Percentiles rank a stretch among this genome's conserved stretches.
These are phyloP conservation scores for Sparus aurata DNA, from an alignment of 2,797 vertebrate genomes.

Conservation along the genomic window DNA sequence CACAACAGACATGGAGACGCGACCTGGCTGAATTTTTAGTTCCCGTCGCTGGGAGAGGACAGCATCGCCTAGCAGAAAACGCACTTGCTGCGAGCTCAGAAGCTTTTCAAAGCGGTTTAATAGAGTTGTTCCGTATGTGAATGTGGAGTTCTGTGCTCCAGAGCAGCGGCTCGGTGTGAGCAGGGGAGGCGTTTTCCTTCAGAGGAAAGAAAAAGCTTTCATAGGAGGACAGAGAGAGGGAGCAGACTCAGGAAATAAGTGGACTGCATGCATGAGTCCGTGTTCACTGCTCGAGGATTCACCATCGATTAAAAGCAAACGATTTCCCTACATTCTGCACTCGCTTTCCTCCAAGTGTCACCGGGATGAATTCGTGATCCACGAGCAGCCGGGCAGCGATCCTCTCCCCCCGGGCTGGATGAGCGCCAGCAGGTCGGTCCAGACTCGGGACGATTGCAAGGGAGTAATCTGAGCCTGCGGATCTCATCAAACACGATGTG, in stretches of 20 bases:
- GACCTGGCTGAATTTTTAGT: slow-evolving; percentile 37
- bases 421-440: slow-evolving; percentile 45
- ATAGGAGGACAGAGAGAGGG: slow-evolving; percentile 28
- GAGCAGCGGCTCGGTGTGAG: slow-evolving; percentile 6
- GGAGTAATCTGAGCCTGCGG: background rate
- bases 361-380: slow-evolving; percentile 26
- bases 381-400: slow-evolving; percentile 29
- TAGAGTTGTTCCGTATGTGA: fast-evolving
- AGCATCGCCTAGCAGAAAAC: background rate
- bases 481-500: slow-evolving; percentile 26
- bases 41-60: slow-evolving; percentile 16
- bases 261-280: slow-evolving; percentile 31
- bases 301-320: background rate
- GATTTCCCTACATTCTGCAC: background rate
- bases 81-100: background rate
- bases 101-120: too few relatives aligned
- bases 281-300: background rate
- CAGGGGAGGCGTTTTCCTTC: slow-evolving; percentile 51
- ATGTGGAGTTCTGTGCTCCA: background rate
- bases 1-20: slow-evolving; percentile 43
- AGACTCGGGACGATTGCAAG: slow-evolving; percentile 13
- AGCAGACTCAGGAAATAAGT: slow-evolving; percentile 58
- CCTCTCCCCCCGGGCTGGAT: slow-evolving; percentile 57
- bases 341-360: background rate
- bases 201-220: slow-evolving; percentile 34